These are phyloP conservation scores for Cotesia glomerata DNA, from an alignment of 1,140 invertebrate species.

Conservation along the genomic window DNA sequence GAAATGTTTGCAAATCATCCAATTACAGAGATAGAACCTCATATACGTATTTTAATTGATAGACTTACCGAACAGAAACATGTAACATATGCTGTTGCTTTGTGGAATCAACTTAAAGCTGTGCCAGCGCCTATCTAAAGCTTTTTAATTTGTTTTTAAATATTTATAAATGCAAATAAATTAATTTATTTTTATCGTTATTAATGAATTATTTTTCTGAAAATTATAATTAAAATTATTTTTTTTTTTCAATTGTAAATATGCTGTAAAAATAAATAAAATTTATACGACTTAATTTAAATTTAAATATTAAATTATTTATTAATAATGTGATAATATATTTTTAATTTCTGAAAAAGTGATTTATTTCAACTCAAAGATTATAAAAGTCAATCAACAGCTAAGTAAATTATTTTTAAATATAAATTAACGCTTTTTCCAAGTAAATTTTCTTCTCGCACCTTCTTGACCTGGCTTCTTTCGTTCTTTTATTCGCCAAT, in stretches of 20 bases:
- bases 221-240: no score
- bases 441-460: slow-evolving; percentile 91
- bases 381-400: no score
- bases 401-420: neutral
- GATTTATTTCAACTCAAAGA: no score
- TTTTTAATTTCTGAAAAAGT: no score
- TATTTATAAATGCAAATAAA: slow-evolving; percentile 47
- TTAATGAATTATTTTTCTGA: no score
- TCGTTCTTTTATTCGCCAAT: slow-evolving; percentile 81
- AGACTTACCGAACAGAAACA: slow-evolving; percentile 52
- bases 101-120: slow-evolving; percentile 51
- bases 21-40: slow-evolving; percentile 45
- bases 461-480: slow-evolving; percentile 94
- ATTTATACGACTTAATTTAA: no score
- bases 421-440: slow-evolving; percentile 82
- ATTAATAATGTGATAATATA: no score
- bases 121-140: slow-evolving; percentile 54
- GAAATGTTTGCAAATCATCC: slow-evolving; percentile 53
- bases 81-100: slow-evolving; percentile 52
- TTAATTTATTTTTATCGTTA: slow-evolving; percentile 14
- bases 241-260: no score
- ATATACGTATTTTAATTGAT: slow-evolving; percentile 50
- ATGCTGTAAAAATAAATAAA: no score
- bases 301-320: no score
- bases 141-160: slow-evolving; percentile 52